These are phyloP conservation scores for Aporrectodea caliginosa DNA, from an alignment of 1,140 invertebrate species.

Conservation along the genomic window DNA sequence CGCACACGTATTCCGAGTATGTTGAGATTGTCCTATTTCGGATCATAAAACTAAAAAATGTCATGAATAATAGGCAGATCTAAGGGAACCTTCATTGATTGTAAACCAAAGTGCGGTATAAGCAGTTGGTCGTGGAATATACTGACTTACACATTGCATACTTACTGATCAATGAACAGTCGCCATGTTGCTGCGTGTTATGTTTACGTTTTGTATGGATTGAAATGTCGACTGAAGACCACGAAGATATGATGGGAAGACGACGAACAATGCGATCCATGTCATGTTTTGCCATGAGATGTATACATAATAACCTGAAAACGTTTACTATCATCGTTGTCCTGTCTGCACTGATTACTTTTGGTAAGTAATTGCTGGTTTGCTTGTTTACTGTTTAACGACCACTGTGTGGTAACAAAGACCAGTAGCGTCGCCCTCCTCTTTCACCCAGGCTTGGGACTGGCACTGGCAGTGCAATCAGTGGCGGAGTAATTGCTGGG, in stretches of 20 bases:
- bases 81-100: background rate
- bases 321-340: background rate
- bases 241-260: background rate
- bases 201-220: background rate
- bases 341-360: background rate
- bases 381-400: too few species aligned
- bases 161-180: background rate
- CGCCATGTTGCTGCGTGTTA: background rate
- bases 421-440: background rate
- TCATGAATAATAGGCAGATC: background rate
- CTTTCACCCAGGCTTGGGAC: background rate
- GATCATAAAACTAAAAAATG: too few species aligned
- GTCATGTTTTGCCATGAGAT: background rate
- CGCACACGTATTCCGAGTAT: too few species aligned
- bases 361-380: background rate
- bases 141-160: too few species aligned
- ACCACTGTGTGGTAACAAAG: too few species aligned
- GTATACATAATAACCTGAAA: background rate
- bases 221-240: background rate
- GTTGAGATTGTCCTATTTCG: too few species aligned
- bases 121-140: background rate
- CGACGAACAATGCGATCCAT: background rate
- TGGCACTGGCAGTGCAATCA: background rate
- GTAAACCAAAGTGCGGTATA: background rate
- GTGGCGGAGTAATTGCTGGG: background rate